A percentile compares a stretch with the other conserved stretches of the same genome.
These are phyloP conservation scores for Gymnocheta viridis DNA, from an alignment of 2,888 invertebrate species.

Conservation along the genomic window DNA sequence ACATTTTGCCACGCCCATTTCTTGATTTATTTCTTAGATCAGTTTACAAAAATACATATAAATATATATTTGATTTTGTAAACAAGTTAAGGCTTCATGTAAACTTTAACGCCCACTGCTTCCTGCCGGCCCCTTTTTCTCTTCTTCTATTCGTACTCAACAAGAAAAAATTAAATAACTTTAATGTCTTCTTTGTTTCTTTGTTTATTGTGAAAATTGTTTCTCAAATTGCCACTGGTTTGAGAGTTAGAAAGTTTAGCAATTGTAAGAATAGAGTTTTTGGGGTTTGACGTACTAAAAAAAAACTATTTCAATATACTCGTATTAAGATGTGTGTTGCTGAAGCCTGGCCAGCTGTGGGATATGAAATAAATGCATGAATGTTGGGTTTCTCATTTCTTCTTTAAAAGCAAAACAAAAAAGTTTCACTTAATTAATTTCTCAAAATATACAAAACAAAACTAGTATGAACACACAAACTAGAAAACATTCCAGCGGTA, in stretches of 20 bases:
- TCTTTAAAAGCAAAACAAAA: not conserved
- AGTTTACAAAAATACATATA: not conserved
- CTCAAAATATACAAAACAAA: slow-evolving; percentile 1
- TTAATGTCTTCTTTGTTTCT: slow-evolving; percentile 17
- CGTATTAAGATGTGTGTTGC: slow-evolving; percentile 47
- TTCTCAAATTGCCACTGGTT: not conserved
- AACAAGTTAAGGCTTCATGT: not conserved
- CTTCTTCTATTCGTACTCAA: too few relatives aligned
- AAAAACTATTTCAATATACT: slow-evolving; percentile 20
- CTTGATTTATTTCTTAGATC: not conserved
- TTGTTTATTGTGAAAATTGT: not conserved
- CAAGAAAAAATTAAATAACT: slow-evolving; percentile 17
- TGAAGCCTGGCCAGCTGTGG: not conserved
- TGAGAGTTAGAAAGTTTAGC: not conserved
- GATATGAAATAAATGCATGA: not conserved
- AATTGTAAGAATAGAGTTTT: not conserved
- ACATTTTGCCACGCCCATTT: not conserved
- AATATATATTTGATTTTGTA: not conserved
- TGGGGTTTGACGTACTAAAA: not conserved
- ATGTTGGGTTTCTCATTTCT: not conserved
- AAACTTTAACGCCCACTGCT: slow-evolving; percentile 4
- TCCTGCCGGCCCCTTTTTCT: not conserved
- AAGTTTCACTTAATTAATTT: slow-evolving; percentile 20
- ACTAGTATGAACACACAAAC: not conserved
- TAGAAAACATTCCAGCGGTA: too few relatives aligned